Base-by-base conservation (phyloP, 2,888 invertebrate genomes). In the Lucinisca nassula region DNA sequence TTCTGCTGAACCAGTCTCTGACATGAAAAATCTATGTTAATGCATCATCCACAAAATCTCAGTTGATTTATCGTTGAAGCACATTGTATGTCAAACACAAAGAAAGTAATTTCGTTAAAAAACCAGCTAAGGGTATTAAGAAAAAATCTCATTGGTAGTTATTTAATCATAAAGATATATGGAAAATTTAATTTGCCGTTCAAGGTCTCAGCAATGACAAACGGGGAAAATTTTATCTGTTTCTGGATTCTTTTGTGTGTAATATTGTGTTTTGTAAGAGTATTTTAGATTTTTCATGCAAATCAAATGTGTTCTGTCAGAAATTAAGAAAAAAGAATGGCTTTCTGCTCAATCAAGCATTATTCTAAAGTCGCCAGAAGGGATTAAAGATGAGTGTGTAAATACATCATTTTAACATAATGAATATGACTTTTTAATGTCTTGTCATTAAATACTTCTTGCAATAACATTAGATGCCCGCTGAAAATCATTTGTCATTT, bases 291-390 rank as follows among this genome's bases (percentile, higher is more conserved):
- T 61, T 51, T 38, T 88, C 84, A 88, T 88, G 87, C 75, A 82
- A 88, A 88, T 88, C 70, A 49, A 37, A 88, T 88, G 51, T 55
- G 38, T 81, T 84, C 84, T 82, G 84, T 84, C 87, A 82, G 17
- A 55, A 30, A 30, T 27, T 30, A 40, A 30, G 27, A 21, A 35
- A 61, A 51, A 77, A 21, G 58, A 82, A 75, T 82, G 76, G 27
- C 21, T 82, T 82, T 61, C 32, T 67, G 67, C 35, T 67, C 67
- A 67, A 67, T 67, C 67, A 67, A 24, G 4, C 67, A 67, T 67
- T 67, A 32, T 67, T 30, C 35, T 3, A 67, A 67, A n/a, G 67
- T 67, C 67, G 67, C 67, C 67, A 67, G 30, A 67, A 67, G 67
- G 67, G 67, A 67, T 67, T 35, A 67, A 32, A 67, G 67, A 32